Evolutionary conservation across 2,113 vertebrate genomes (phyloP).

Genomic region (Myrmecophaga tridactyla): DNA sequence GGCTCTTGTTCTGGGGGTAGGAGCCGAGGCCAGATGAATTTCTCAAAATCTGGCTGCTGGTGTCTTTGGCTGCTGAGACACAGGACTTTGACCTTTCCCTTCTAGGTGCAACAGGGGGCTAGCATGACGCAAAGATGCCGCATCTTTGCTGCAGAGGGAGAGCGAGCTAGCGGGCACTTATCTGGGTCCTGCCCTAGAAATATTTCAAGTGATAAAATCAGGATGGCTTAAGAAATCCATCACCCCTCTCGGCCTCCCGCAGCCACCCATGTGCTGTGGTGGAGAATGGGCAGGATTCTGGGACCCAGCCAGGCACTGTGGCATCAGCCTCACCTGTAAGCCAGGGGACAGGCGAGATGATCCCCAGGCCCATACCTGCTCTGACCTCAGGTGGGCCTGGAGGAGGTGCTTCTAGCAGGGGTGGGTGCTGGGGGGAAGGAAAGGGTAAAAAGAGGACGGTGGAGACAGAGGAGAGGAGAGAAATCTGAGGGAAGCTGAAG

Average conservation of each 20-base stretch:
- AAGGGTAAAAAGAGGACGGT: background rate
- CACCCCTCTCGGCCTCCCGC: background rate
- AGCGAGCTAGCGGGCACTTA: background rate
- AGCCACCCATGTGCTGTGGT: background rate
- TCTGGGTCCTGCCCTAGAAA: slow-evolving; percentile 68
- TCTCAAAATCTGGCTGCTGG: background rate
- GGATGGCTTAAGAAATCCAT: slow-evolving; percentile 51
- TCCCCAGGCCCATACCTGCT: background rate
- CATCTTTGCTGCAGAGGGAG: slow-evolving; percentile 37
- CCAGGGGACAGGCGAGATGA: background rate
- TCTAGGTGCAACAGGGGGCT: slow-evolving; percentile 3
- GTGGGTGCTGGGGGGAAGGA: too few species aligned
- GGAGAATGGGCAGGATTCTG: background rate
- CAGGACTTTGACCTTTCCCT: slow-evolving; percentile 52
- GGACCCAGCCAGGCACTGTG: background rate
- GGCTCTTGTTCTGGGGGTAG: background rate
- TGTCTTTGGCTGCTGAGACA: background rate
- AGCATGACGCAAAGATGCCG: slow-evolving; percentile 47
- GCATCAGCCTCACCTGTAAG: background rate
- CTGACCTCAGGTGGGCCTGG: background rate
- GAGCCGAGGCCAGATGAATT: background rate
- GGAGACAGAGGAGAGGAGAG: background rate
- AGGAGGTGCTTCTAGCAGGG: background rate
- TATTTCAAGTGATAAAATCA: slow-evolving; percentile 70
- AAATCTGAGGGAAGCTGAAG: background rate